Conservation (phyloP, 2,113 vertebrate species). For the Varanus salvator region DNA sequence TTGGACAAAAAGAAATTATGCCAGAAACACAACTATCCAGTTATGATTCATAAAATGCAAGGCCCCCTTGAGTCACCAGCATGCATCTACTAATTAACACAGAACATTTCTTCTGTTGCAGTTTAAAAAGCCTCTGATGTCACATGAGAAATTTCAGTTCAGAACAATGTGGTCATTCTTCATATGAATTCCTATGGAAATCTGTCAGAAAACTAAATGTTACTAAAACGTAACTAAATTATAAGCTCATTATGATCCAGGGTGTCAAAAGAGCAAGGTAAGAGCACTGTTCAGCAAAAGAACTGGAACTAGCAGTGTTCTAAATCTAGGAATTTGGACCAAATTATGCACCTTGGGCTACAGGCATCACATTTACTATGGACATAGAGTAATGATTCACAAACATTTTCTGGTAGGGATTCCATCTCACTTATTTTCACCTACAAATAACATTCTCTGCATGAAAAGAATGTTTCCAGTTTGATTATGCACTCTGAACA, state of each 20-base stretch:
- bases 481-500: background rate
- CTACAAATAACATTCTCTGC: background rate
- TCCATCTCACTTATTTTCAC: background rate
- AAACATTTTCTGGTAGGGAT: no score
- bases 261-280: background rate
- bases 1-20: slow-evolving; percentile 33
- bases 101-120: slow-evolving; percentile 28
- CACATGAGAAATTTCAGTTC: slow-evolving; percentile 42
- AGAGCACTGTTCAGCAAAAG: background rate
- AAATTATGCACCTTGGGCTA: background rate
- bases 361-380: background rate
- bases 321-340: background rate
- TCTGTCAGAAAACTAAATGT: slow-evolving; percentile 2
- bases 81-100: slow-evolving; percentile 53
- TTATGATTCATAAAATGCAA: slow-evolving; percentile 30
- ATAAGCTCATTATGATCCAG: background rate
- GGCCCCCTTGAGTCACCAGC: slow-evolving; percentile 39
- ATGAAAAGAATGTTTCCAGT: background rate
- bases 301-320: background rate
- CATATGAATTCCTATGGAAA: background rate
- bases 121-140: slow-evolving; percentile 36
- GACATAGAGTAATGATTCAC: background rate
- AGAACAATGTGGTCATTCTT: background rate
- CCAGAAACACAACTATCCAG: slow-evolving; percentile 42
- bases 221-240: background rate